A percentile compares a stretch with the other conserved stretches of the same genome.
Evolutionary conservation across 2,888 invertebrate genomes (phyloP).

Genomic region (Drosophila macrospina): DNA sequence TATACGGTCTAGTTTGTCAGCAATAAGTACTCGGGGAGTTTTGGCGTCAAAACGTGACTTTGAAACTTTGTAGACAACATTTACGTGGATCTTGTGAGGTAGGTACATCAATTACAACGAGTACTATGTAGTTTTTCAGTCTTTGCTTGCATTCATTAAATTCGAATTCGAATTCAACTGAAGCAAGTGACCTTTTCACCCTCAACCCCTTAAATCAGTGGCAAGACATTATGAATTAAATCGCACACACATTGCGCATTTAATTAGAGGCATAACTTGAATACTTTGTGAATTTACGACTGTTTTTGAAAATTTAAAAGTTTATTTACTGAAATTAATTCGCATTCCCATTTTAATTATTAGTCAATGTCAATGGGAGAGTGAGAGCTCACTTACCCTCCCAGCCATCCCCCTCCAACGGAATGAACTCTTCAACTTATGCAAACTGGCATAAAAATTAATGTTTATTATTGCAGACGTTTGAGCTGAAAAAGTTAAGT

Average conservation of each 20-base stretch:
- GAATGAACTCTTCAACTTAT: slow-evolving; percentile 45
- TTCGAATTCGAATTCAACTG: background rate
- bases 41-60: slow-evolving; percentile 32
- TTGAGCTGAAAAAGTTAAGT: slow-evolving; percentile 17
- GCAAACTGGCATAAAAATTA: slow-evolving; percentile 57
- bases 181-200: background rate
- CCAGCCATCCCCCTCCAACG: background rate
- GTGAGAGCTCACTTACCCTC: slow-evolving; percentile 14
- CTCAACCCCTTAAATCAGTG: slow-evolving; percentile 15
- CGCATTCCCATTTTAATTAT: slow-evolving; percentile 52
- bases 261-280: slow-evolving; percentile 56
- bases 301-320: slow-evolving; percentile 49
- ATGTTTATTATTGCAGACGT: slow-evolving; percentile 53
- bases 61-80: slow-evolving; percentile 36
- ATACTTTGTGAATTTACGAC: slow-evolving; percentile 59
- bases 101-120: slow-evolving; percentile 11
- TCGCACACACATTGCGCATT: slow-evolving; percentile 36
- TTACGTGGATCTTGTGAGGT: slow-evolving; percentile 17
- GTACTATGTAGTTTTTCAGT: background rate
- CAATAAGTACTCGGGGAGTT: slow-evolving; percentile 20
- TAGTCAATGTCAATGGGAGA: slow-evolving; percentile 36
- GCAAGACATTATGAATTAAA: slow-evolving; percentile 22
- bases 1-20: slow-evolving; percentile 28
- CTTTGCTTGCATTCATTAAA: background rate
- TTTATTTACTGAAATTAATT: slow-evolving; percentile 58